phyloP scores from a whole-genome alignment of 2,797 vertebrate genomes.

The Clarias pachynema region DNA sequence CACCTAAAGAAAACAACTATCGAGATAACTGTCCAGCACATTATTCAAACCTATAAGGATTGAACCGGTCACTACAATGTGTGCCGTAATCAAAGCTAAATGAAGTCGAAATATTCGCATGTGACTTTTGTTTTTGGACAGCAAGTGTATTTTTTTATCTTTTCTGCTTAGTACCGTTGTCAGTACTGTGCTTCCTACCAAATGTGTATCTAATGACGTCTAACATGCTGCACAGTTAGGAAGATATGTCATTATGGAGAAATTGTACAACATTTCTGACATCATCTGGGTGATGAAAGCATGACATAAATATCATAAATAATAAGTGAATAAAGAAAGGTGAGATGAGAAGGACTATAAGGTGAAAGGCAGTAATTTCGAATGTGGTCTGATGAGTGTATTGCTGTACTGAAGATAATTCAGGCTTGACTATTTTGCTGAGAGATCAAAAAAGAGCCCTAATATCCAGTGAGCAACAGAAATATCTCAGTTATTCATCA shows the following conservation, averaged over 20 bases:
- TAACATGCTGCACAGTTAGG: neutral
- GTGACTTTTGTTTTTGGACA: no score
- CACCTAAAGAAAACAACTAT: no score
- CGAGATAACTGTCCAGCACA: no score
- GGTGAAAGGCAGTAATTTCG: neutral
- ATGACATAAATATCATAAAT: constrained; percentile 3
- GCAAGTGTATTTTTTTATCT: no score
- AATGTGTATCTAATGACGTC: neutral
- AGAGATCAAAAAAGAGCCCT: constrained; percentile 31
- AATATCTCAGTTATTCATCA: constrained; percentile 38
- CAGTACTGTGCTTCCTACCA: neutral
- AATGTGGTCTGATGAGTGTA: constrained; percentile 20
- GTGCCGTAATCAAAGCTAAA: no score
- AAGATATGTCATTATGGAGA: neutral
- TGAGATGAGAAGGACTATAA: neutral
- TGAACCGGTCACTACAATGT: no score
- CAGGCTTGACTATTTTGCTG: constrained; percentile 22
- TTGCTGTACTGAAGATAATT: constrained; percentile 7
- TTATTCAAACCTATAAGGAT: no score
- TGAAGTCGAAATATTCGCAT: no score
- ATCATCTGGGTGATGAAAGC: neutral
- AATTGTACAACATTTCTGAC: neutral
- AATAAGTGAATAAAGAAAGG: neutral
- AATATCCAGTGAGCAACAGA: constrained; percentile 21
- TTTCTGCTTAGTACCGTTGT: neutral